Evolutionary conservation across 2,113 vertebrate species (phyloP).

Genomic region (Sorex fumeus): DNA sequence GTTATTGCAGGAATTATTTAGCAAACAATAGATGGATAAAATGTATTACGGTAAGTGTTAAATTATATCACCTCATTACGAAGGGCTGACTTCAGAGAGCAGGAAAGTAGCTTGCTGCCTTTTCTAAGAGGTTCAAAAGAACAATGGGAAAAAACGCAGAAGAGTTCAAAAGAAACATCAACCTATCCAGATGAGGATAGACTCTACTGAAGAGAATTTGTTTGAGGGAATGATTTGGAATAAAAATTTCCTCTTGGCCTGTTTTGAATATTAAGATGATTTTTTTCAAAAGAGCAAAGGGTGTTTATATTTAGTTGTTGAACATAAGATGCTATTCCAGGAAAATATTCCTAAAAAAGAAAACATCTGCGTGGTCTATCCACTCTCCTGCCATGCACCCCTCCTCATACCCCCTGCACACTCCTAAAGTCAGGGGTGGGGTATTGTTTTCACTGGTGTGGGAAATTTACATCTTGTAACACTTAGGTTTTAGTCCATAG

Average conservation of each 20-base stretch:
- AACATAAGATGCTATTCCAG: slow-evolving; percentile 38
- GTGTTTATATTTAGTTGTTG: slow-evolving; percentile 70
- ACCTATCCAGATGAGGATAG: slow-evolving; percentile 71
- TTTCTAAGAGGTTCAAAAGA: slow-evolving; percentile 85
- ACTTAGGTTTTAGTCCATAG: slow-evolving; percentile 59
- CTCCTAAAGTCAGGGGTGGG: neutral
- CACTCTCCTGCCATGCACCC: fast-evolving
- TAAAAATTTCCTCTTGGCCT: slow-evolving; percentile 28
- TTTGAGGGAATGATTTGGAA: slow-evolving; percentile 57
- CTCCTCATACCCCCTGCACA: neutral
- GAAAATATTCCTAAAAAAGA: slow-evolving; percentile 41
- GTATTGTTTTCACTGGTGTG: neutral
- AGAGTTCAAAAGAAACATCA: slow-evolving; percentile 78
- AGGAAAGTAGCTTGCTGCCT: slow-evolving; percentile 82
- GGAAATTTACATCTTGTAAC: neutral
- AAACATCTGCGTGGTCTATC: slow-evolving; percentile 49
- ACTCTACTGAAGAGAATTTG: slow-evolving; percentile 62
- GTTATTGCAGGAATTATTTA: slow-evolving; percentile 92
- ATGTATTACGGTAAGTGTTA: slow-evolving; percentile 90
- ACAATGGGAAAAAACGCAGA: slow-evolving; percentile 87
- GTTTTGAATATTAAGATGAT: slow-evolving; percentile 75
- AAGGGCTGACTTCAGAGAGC: slow-evolving; percentile 85
- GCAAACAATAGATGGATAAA: slow-evolving; percentile 92
- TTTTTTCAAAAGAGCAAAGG: slow-evolving; percentile 50
- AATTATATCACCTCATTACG: slow-evolving; percentile 90